Conservation (phyloP, 2,888 invertebrate genomes). For the Phasia obesa region DNA sequence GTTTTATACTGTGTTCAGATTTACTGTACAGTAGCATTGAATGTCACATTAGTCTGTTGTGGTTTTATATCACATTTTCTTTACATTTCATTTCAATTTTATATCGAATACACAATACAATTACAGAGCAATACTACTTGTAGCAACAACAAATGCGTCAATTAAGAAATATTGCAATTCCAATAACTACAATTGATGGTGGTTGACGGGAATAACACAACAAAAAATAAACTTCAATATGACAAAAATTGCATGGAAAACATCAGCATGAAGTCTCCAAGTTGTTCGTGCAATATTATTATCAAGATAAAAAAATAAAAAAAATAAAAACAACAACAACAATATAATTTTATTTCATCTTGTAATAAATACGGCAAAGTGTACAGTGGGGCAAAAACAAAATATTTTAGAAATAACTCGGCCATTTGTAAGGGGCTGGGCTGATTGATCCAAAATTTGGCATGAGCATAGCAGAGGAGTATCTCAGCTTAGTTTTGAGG, state of each 20-base stretch:
- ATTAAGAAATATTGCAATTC: slow-evolving; percentile 72
- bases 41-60: slow-evolving; percentile 49
- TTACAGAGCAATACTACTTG: slow-evolving; percentile 1
- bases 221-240: slow-evolving; percentile 5
- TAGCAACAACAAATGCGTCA: slow-evolving; percentile 49
- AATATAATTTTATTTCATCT: too few relatives aligned
- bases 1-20: slow-evolving; percentile 2
- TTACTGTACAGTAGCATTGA: slow-evolving; percentile 39
- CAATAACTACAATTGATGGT: slow-evolving; percentile 62
- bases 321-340: too few relatives aligned
- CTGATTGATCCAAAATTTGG: too few relatives aligned
- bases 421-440: too few relatives aligned
- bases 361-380: too few relatives aligned
- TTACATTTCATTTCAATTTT: slow-evolving; percentile 50
- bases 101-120: slow-evolving; percentile 30
- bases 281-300: background rate
- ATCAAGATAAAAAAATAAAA: too few relatives aligned
- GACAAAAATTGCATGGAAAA: slow-evolving; percentile 13
- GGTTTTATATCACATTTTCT: slow-evolving; percentile 37
- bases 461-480: too few relatives aligned
- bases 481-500: too few relatives aligned
- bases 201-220: slow-evolving; percentile 38
- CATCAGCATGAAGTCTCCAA: background rate
- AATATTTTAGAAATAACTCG: too few relatives aligned
- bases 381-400: too few relatives aligned